Percentiles rank a stretch among this genome's conserved stretches.
Conservation (phyloP, 2,797 vertebrate species). For the Chelidonichthys spinosus region DNA sequence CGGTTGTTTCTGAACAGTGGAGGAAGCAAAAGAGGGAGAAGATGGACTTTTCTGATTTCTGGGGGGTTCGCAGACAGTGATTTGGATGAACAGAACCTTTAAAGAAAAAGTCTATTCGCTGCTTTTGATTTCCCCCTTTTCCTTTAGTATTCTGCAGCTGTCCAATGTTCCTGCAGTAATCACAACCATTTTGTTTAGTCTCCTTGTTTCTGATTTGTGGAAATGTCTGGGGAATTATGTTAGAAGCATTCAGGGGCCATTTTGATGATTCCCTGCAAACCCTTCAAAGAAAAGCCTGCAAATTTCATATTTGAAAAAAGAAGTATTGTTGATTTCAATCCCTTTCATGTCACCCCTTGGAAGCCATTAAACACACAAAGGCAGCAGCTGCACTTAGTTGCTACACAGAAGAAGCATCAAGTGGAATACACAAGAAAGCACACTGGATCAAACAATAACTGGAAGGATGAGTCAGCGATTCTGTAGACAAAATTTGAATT, state of each 20-base stretch:
- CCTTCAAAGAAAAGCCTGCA: conserved; percentile 14
- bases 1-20: too few species aligned
- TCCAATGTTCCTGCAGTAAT: background rate
- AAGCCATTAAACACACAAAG: conserved; percentile 31
- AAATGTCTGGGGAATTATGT: conserved; percentile 21
- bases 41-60: too few species aligned
- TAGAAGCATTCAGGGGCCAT: conserved; percentile 3
- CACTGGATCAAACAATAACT: background rate
- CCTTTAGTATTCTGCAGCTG: background rate
- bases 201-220: conserved; percentile 6
- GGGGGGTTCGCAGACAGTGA: too few species aligned
- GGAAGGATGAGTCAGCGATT: too few species aligned
- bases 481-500: too few species aligned
- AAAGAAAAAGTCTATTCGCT: background rate
- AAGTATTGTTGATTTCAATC: conserved; percentile 22
- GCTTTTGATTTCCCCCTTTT: background rate
- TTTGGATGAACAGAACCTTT: background rate
- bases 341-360: conserved; percentile 34
- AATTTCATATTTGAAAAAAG: conserved; percentile 14
- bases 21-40: too few species aligned
- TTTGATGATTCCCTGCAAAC: conserved; percentile 4
- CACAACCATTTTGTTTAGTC: conserved; percentile 21
- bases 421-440: background rate
- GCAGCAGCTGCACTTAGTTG: conserved; percentile 17
- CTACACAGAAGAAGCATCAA: conserved; percentile 11